Conservation (phyloP, 2,797 vertebrate species). For the Neosilurus hyrtlii region DNA sequence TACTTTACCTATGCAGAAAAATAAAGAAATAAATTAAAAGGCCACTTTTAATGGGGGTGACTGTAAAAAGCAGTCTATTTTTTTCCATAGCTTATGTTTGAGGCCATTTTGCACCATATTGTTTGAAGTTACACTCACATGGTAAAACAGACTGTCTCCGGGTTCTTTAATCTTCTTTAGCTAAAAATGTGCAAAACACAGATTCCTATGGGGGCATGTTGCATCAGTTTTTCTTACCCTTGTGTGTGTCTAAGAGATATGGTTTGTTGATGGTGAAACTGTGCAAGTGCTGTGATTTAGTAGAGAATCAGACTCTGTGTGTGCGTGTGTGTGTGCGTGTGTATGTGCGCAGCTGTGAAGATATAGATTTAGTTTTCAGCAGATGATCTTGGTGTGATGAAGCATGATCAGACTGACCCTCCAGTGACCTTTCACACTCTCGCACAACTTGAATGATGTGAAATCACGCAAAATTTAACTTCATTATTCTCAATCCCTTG, state of each 20-base stretch:
- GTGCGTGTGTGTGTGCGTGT: no score
- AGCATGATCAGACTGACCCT: neutral
- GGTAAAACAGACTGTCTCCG: neutral
- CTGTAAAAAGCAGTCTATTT: no score
- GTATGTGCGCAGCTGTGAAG: neutral
- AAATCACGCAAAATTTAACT: neutral
- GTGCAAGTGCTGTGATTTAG: neutral
- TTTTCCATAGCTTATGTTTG: neutral
- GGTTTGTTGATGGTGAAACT: conserved; percentile 1
- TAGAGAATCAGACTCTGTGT: neutral
- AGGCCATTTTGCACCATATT: neutral
- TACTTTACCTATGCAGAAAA: no score
- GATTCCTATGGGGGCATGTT: neutral
- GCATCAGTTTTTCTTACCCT: neutral
- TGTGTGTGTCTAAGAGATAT: neutral
- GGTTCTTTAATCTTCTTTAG: neutral
- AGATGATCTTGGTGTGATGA: neutral
- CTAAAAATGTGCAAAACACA: neutral
- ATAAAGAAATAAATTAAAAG: no score
- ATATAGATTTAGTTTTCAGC: neutral
- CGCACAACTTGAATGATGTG: neutral
- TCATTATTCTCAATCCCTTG: neutral
- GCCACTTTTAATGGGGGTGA: no score
- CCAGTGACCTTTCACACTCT: conserved; percentile 5
- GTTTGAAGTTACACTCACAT: neutral